Evolutionary conservation across 2,113 vertebrate genomes (phyloP).

Genomic region (Pica pica): DNA sequence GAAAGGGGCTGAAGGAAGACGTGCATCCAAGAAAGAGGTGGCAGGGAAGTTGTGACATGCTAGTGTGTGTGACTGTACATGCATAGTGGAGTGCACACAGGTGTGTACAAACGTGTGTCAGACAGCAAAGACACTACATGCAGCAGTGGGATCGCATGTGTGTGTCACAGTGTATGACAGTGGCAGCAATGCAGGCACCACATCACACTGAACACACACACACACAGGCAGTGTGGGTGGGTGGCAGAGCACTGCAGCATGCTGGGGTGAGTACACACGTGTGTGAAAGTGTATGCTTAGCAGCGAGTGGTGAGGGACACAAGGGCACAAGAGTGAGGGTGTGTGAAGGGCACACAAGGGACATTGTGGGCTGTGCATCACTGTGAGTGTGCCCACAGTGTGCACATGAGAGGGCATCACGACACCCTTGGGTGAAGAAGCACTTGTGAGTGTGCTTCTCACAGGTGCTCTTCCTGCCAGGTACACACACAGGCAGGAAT

Average conservation of each 20-base stretch:
- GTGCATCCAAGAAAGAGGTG: not conserved
- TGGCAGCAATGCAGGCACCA: not conserved
- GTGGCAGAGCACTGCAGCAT: not conserved
- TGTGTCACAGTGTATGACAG: not conserved
- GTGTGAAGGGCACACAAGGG: not conserved
- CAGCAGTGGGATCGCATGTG: not conserved
- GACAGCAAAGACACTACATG: not conserved
- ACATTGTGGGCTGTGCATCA: not conserved
- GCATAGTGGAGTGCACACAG: accelerated
- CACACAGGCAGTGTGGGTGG: too few species aligned
- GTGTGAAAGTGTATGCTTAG: not conserved
- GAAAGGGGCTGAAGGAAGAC: not conserved
- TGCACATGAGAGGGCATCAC: not conserved
- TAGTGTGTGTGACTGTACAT: not conserved
- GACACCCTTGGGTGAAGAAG: not conserved
- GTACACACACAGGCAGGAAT: not conserved
- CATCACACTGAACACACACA: not conserved
- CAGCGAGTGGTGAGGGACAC: not conserved
- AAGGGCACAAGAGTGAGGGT: not conserved
- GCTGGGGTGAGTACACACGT: accelerated
- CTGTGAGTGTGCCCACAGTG: not conserved
- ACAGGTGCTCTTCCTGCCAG: not conserved
- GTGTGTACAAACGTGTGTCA: not conserved
- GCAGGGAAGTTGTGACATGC: not conserved
- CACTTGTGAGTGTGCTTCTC: not conserved